Evolutionary conservation across 1,140 invertebrate species (phyloP).

Genomic region (Drosophila virilis): DNA sequence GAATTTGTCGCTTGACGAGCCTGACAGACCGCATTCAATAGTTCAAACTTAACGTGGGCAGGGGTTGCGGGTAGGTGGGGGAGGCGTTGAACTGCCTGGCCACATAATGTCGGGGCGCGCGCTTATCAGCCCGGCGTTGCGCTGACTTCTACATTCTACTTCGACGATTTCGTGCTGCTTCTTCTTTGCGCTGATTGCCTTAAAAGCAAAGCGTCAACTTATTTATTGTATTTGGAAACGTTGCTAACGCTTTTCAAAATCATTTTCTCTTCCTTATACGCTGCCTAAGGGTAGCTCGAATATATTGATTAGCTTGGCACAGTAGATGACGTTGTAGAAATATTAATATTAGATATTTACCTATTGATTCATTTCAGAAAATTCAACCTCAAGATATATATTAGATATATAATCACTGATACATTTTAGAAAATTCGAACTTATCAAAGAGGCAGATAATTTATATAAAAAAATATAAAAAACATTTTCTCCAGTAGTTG

Average conservation of each 20-base stretch:
- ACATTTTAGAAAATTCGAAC: too few species aligned
- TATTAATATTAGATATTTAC: too few species aligned
- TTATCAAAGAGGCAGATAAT: too few species aligned
- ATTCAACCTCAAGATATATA: too few species aligned
- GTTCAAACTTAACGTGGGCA: constrained; percentile 34
- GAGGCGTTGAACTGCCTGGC: background rate
- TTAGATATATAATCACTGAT: too few species aligned
- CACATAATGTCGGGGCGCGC: constrained; percentile 56
- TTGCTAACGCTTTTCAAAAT: constrained; percentile 54
- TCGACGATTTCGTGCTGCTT: constrained; percentile 40
- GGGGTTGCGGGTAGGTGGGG: too few species aligned
- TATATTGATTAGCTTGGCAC: background rate
- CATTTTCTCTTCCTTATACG: constrained; percentile 32
- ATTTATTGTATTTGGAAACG: constrained; percentile 53
- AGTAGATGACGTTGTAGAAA: background rate
- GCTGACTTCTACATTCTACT: constrained; percentile 59
- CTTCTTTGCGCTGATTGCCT: constrained; percentile 21
- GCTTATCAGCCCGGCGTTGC: constrained; percentile 68
- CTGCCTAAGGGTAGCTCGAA: constrained; percentile 1
- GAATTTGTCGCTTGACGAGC: constrained; percentile 51
- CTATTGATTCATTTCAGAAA: too few species aligned
- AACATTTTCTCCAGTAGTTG: too few species aligned
- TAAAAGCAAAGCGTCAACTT: constrained; percentile 51
- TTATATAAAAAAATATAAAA: too few species aligned
- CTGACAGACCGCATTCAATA: constrained; percentile 54